A percentile compares a stretch with the other conserved stretches of the same genome.
Evolutionary conservation across 2,113 vertebrate species (phyloP).

Genomic region (Syrrhaptes paradoxus): DNA sequence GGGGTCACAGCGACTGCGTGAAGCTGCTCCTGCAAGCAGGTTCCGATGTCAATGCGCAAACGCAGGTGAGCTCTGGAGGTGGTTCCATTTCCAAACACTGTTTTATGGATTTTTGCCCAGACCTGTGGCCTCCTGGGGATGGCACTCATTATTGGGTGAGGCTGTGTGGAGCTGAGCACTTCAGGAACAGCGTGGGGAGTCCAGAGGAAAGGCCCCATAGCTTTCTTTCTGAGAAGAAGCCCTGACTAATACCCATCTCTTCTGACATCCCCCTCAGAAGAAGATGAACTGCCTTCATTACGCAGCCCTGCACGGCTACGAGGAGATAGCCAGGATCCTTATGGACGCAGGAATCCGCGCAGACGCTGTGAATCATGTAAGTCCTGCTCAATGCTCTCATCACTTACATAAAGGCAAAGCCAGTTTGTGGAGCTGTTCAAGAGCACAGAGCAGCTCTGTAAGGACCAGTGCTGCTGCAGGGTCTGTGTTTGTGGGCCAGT

Average conservation of each 20-base stretch:
- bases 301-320: conserved; percentile 72
- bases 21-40: conserved; percentile 78
- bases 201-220: background rate
- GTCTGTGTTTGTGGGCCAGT: background rate
- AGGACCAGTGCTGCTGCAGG: background rate
- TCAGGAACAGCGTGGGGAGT: background rate
- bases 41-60: conserved; percentile 79
- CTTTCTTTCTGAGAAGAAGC: background rate
- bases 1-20: conserved; percentile 74
- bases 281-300: conserved; percentile 87
- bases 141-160: accelerated
- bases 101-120: background rate
- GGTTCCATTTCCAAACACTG: background rate
- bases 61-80: conserved; percentile 72
- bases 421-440: background rate
- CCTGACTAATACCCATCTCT: background rate
- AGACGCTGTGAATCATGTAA: conserved; percentile 80
- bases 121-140: background rate
- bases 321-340: conserved; percentile 75
- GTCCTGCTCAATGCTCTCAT: background rate
- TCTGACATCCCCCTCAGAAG: conserved; percentile 68
- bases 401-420: background rate
- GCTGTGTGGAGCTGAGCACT: background rate
- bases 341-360: conserved; percentile 77
- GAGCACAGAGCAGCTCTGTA: background rate